Evolutionary conservation across 2,113 vertebrate genomes (phyloP), one percentile per base, ranked within the genome.

Genomic region (Panurus biarmicus): DNA sequence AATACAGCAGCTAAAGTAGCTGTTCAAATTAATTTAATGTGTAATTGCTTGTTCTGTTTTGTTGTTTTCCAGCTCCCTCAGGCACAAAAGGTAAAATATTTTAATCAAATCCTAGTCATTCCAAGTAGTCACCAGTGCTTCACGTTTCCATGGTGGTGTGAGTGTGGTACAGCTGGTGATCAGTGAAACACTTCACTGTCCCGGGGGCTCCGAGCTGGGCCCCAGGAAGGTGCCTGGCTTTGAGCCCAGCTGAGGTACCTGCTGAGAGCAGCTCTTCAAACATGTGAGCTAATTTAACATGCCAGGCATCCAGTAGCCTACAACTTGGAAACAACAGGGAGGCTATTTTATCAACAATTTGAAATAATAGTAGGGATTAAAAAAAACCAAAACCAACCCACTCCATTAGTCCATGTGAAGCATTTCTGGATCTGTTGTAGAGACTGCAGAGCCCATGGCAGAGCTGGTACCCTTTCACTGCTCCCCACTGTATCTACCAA

Each of bases 21-120:
- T 91, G 94, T 92, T 94, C 57, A 94, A 60, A 74, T 92, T 89
- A 76, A 85, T 64, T 92, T 94, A 88, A 89, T 66, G 90, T 96
- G 53, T 98, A 98, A 98, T 95, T 95, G 53, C 82, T 96, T 97
- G 96, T 98, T 97, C 92, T 97, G 87, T 97, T 95, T 94, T 97
- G 95, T 91, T 98, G 96, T 96, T 97, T 98, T 98, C 96, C 98
- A 99, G 99, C 99, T 99, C 95, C 98, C 99, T 92, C 99, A 99
- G 98, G 99, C 99, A 97, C 98, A 99, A 96, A 99, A 99, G 99
- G 99, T 99, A 99, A 99, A 98, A 90, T 89, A 79, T 87, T 97
- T 97, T 97, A 75, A 95, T 97, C 91, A 73, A 97, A 97, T 97
- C 91, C 90, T 92, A 93, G 76, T 95, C 96, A 97, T 97, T 97